Base-by-base conservation (phyloP, 1,140 invertebrate genomes). In the Apolygus lucorum region DNA sequence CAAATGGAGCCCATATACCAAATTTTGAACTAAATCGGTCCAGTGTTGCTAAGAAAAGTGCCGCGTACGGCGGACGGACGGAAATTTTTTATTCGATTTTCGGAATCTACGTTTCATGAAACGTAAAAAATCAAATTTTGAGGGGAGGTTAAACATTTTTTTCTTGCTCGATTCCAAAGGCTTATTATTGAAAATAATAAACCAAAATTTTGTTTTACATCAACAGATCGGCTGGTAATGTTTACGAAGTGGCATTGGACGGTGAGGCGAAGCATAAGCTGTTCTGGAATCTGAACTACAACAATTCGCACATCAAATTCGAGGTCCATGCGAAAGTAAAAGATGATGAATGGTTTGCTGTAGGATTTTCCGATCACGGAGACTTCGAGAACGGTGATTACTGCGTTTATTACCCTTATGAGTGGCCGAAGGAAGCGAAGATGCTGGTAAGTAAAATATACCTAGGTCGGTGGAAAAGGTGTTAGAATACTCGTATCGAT, bases 291-390 rank as follows among this genome's bases (percentile, higher is more conserved):
- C 52, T 74, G 1, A 71, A 76, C 42, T 74, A 73, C 25, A 14
- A 24, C 28, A 14, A 34, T n/a, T 27, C 28, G 25, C n/a, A 28
- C 13, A 67, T 28, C 21, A 68, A 65, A 66, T 71, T 73, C 26
- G 72, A 72, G 42, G 34, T 28, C 14, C 70, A 72, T 25, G 29
- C 69, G 21, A 17, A 67, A 1, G 24, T 69, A 25, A 68, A 66
- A 8, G 67, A 67, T 11, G 71, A 63, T 64, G 78, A 79, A 24
- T 95, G 91, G 91, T 87, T 96, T 72, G 90, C 91, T 1, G 75
- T 96, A 64, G 96, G 96, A 29, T 98, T 98, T 81, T 98, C 95
- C 0, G 87, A 95, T 76, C 87, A 92, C 73, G 96, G 95, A 2
- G 83, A 89, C 49, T 68, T 85, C 0, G 83, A 82, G 28, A 85